Conservation (phyloP, 2,888 invertebrate genomes). For the Pheosia gnoma region DNA sequence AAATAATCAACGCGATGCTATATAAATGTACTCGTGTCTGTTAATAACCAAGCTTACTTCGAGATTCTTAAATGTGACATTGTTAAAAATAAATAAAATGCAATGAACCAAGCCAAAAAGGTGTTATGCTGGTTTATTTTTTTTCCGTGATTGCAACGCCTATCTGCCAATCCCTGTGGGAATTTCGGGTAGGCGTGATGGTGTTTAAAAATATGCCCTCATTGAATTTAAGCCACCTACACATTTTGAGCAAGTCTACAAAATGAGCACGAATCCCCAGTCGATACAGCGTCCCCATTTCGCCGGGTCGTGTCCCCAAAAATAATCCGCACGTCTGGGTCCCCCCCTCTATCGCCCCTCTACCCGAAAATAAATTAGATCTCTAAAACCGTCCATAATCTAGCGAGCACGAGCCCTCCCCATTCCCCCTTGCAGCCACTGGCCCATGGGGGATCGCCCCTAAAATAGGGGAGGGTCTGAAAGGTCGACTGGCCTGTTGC, state of each 20-base stretch:
- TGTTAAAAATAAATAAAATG: no score
- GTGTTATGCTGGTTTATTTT: no score
- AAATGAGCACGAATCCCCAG: neutral
- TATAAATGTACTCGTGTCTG: no score
- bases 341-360: conserved; percentile 47
- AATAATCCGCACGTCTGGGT: conserved; percentile 33
- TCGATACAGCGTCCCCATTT: conserved; percentile 13
- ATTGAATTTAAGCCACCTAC: neutral
- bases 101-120: no score
- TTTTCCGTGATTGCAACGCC: no score
- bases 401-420: conserved; percentile 46
- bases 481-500: conserved; percentile 58
- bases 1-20: no score
- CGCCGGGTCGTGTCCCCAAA: conserved; percentile 41
- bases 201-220: no score
- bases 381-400: conserved; percentile 57
- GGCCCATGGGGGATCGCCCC: conserved; percentile 70
- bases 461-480: conserved; percentile 63
- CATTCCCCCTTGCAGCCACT: conserved; percentile 52
- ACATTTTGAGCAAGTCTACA: neutral
- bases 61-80: no score
- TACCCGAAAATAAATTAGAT: conserved; percentile 69
- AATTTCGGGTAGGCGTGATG: no score
- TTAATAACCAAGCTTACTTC: no score
- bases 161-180: no score